Evolutionary conservation across 2,888 invertebrate genomes (phyloP).

Genomic region (Agonopterix arenella): DNA sequence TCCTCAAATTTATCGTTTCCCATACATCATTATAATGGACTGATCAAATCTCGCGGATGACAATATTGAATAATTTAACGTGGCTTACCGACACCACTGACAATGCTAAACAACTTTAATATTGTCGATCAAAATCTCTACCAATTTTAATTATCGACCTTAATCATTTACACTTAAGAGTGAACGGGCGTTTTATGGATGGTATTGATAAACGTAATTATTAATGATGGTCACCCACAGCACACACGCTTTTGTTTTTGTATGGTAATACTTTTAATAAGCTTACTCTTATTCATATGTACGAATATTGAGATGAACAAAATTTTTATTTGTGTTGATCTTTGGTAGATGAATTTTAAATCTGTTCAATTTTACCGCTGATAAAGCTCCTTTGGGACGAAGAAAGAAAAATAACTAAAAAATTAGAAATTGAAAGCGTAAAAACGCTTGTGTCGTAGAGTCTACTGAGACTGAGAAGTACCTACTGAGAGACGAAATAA

Average conservation of each 20-base stretch:
- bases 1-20: slow-evolving; percentile 27
- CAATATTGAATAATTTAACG: slow-evolving; percentile 20
- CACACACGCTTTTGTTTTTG: slow-evolving; percentile 15
- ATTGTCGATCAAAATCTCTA: background rate
- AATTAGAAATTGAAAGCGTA: too few species aligned
- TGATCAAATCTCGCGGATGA: slow-evolving; percentile 30
- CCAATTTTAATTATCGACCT: background rate
- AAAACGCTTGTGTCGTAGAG: too few species aligned
- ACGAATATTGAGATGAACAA: background rate
- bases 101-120: slow-evolving; percentile 9
- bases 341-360: too few species aligned
- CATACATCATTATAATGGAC: slow-evolving; percentile 35
- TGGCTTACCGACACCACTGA: slow-evolving; percentile 8
- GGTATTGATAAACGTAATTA: background rate
- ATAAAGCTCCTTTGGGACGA: too few species aligned
- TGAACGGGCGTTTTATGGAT: background rate
- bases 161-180: background rate
- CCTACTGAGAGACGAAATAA: too few species aligned
- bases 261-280: slow-evolving; percentile 15
- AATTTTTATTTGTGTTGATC: too few species aligned
- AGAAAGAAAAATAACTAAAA: too few species aligned
- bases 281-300: slow-evolving; percentile 2
- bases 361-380: too few species aligned
- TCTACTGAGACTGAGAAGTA: too few species aligned
- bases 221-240: slow-evolving; percentile 15